A percentile compares a stretch with the other conserved stretches of the same genome.
Evolutionary conservation across 1,140 invertebrate genomes (phyloP).

Genomic region (Leptopilina boulardi): DNA sequence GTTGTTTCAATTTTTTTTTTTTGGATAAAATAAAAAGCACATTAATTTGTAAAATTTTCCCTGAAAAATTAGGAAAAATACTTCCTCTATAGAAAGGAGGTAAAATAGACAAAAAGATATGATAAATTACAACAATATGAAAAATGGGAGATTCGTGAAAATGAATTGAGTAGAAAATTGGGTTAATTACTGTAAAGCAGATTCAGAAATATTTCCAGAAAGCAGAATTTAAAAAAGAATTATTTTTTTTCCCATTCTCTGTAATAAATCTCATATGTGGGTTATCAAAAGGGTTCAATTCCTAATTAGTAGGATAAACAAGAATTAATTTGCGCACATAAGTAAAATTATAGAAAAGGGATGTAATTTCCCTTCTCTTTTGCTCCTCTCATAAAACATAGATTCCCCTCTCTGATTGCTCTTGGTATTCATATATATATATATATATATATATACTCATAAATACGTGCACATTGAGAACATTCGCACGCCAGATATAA

Average conservation of each 20-base stretch:
- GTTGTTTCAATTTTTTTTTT: too few relatives aligned
- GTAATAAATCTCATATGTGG: too few relatives aligned
- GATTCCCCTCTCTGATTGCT: background rate
- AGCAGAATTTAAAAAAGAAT: too few relatives aligned
- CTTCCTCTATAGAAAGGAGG: too few relatives aligned
- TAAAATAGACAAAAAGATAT: too few relatives aligned
- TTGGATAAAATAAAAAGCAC: too few relatives aligned
- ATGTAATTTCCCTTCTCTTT: background rate
- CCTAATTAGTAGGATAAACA: background rate
- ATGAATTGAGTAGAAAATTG: background rate
- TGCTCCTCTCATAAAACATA: background rate
- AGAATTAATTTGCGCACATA: too few relatives aligned
- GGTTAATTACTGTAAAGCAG: slow-evolving; percentile 17
- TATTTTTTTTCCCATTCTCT: too few relatives aligned
- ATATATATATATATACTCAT: background rate
- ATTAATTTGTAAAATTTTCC: too few relatives aligned
- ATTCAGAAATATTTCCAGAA: background rate
- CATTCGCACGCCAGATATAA: slow-evolving; percentile 54
- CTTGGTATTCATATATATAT: background rate
- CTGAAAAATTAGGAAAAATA: too few relatives aligned
- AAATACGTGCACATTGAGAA: slow-evolving; percentile 7
- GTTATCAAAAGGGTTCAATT: background rate
- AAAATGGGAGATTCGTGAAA: background rate
- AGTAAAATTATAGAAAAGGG: background rate
- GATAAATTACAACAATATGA: too few relatives aligned